A percentile compares a stretch with the other conserved stretches of the same genome.
These are phyloP conservation scores for Zootoca vivipara DNA, from an alignment of 2,113 vertebrate species.

Conservation along the genomic window DNA sequence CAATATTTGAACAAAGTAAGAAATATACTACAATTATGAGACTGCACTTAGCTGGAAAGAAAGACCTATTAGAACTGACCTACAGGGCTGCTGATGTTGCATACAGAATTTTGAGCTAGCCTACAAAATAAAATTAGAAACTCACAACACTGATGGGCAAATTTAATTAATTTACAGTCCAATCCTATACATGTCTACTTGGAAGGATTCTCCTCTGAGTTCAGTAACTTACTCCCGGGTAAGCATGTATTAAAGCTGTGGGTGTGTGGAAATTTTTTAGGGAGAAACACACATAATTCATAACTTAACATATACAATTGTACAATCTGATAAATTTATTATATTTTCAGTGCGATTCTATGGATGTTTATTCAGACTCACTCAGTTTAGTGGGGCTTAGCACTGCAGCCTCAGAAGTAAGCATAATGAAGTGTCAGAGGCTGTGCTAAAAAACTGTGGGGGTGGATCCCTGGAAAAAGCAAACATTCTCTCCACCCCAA, in stretches of 20 bases:
- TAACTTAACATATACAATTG: background rate
- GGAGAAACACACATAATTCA: background rate
- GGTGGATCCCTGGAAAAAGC: too few relatives aligned
- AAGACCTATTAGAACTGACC: background rate
- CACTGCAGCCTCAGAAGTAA: background rate
- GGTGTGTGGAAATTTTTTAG: too few relatives aligned
- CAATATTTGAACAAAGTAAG: conserved; percentile 25
- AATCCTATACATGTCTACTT: background rate
- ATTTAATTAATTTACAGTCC: background rate
- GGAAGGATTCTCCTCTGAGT: background rate
- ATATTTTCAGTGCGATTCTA: background rate
- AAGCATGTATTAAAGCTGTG: background rate
- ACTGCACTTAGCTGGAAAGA: conserved; percentile 8
- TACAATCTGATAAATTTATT: background rate
- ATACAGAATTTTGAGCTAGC: background rate
- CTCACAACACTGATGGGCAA: conserved; percentile 6
- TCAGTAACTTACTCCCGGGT: background rate
- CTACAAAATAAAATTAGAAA: background rate
- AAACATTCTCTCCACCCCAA: too few relatives aligned
- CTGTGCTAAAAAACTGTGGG: too few relatives aligned
- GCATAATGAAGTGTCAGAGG: background rate
- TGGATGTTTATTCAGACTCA: background rate
- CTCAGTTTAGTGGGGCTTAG: background rate
- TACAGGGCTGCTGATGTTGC: background rate
- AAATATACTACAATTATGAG: conserved; percentile 17